Base-by-base conservation (phyloP, 2,113 vertebrate genomes). In the Bubo scandiacus region DNA sequence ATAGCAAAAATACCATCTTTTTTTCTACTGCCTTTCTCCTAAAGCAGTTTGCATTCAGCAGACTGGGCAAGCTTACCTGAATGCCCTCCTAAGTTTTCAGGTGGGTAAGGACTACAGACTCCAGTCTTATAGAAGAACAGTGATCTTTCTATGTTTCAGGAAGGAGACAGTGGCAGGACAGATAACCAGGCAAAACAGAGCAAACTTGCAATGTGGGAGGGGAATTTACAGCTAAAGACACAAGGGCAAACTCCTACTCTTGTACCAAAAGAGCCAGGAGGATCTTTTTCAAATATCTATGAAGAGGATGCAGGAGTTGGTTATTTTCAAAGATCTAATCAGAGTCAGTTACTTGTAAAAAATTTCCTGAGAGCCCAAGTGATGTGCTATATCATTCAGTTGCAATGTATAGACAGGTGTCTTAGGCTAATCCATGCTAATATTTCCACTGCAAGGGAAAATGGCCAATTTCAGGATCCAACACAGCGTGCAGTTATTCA, bases 161-260 rank as follows among this genome's bases (percentile, higher is more conserved):
- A 51, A 52, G 75, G 21, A 83, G 34, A 43, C 14, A 73, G 54
- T 27, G 32, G 36, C 40, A 83, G 78, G 27, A 54, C 82, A 86
- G 82, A 84, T 29, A 92, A 71, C 5, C 34, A 32, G 9, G 18
- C 34, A 57, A 88, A 79, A 32, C 5, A 87, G 57, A 79, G 30
- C 61, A 74, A 74, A 78, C 10, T 38, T 51, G 65, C 40, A 57
- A n/a, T 21, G 92, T 91, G 81, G 94, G 92, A 97, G 91, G 91
- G 83, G 94, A 91, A 67, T 89, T 94, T 72, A 95, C 94, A 68
- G 6, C 23, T 42, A 8, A 49, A 84, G 80, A 79, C 72, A 84
- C 13, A 38, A 81, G 10, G 55, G 27, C 45, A 89, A 91, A 96
- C 95, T 93, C 95, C 95, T 81, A 92, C 77, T 95, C 92, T 93